Percentiles rank a stretch among this genome's conserved stretches.
phyloP scores from a whole-genome alignment of 2,113 vertebrate species.

The Oreochromis niloticus region DNA sequence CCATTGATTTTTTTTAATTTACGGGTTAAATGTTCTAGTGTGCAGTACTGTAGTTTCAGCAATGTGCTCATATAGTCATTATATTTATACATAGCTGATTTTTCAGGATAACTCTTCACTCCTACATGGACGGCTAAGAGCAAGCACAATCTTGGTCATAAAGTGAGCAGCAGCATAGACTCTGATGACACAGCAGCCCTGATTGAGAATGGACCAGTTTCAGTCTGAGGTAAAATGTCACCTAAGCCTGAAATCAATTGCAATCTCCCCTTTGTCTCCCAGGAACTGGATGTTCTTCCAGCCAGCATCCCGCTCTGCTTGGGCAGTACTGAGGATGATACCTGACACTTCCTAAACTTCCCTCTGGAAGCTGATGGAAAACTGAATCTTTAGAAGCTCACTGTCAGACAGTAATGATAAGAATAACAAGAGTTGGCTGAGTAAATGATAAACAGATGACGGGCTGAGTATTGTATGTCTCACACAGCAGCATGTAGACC shows the following conservation, averaged over 20 bases:
- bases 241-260: conserved; percentile 8
- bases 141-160: not conserved
- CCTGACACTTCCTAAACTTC: not conserved
- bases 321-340: not conserved
- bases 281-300: not conserved
- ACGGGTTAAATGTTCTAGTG: not conserved
- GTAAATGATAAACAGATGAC: not conserved
- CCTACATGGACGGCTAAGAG: not conserved
- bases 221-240: not conserved
- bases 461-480: not conserved
- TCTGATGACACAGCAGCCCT: not conserved
- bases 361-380: not conserved
- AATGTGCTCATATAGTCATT: not conserved
- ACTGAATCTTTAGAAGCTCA: not conserved
- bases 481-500: not conserved
- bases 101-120: not conserved
- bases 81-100: not conserved
- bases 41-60: not conserved
- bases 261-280: not conserved
- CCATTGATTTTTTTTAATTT: not conserved
- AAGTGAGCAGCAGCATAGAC: not conserved
- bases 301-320: not conserved
- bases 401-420: not conserved
- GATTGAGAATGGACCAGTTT: not conserved
- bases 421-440: not conserved